Percentiles rank a stretch among this genome's conserved stretches.
Evolutionary conservation across 2,888 invertebrate genomes (phyloP).

Genomic region (Magallana nippona): DNA sequence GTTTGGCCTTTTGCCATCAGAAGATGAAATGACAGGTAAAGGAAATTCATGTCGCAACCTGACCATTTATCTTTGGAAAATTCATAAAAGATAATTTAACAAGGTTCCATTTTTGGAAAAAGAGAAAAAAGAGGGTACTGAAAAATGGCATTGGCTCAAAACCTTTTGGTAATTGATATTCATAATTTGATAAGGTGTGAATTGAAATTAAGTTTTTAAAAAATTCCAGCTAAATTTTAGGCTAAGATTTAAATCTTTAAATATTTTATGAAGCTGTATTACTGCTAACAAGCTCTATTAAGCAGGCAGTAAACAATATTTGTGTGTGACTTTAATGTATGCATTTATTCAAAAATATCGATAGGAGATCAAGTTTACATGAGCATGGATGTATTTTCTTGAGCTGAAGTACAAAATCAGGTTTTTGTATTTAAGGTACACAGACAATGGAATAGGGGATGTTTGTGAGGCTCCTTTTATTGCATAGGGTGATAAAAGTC

Average conservation of each 20-base stretch:
- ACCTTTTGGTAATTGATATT: background rate
- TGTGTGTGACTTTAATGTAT: background rate
- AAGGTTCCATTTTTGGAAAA: background rate
- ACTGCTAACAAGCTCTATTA: slow-evolving; percentile 6
- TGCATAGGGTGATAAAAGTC: slow-evolving; percentile 21
- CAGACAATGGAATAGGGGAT: background rate
- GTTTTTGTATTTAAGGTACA: background rate
- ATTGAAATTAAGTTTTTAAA: background rate
- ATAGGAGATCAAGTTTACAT: background rate
- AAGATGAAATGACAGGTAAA: background rate
- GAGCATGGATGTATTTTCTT: background rate
- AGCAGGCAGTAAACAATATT: background rate
- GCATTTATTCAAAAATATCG: background rate
- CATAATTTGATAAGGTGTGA: slow-evolving; percentile 23
- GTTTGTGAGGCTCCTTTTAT: background rate
- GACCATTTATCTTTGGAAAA: background rate
- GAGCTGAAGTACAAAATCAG: background rate
- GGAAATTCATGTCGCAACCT: slow-evolving; percentile 11
- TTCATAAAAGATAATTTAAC: background rate
- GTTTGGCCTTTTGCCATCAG: slow-evolving; percentile 8
- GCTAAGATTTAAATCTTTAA: slow-evolving; percentile 5
- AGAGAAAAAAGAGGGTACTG: background rate
- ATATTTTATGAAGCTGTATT: slow-evolving; percentile 17
- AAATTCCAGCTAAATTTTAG: slow-evolving; percentile 9
- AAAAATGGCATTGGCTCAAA: background rate